Evolutionary conservation across 2,888 invertebrate species (phyloP).

Genomic region (Drosophila sordidapex): DNA sequence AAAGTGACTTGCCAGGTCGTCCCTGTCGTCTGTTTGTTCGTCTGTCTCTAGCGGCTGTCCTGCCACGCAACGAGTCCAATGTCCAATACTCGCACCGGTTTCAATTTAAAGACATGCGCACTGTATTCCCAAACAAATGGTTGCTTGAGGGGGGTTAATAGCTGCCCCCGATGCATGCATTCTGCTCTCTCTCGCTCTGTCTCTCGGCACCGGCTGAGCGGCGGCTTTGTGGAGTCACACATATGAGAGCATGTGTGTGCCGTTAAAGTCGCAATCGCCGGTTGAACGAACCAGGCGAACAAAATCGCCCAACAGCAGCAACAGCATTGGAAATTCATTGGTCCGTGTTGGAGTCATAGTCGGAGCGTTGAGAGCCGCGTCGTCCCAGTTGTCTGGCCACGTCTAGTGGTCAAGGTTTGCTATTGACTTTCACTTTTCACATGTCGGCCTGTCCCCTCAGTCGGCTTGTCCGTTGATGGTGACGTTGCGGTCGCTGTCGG

Average conservation of each 20-base stretch:
- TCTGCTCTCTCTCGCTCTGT: conserved; percentile 26
- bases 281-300: conserved; percentile 75
- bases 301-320: conserved; percentile 51
- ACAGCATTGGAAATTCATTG: conserved; percentile 73
- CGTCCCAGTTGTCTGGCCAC: conserved; percentile 56
- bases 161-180: conserved; percentile 7
- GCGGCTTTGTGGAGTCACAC: conserved; percentile 10
- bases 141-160: background rate
- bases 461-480: conserved; percentile 38
- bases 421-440: conserved; percentile 83
- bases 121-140: conserved; percentile 1
- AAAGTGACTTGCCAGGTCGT: conserved; percentile 61
- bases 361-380: conserved; percentile 11
- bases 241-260: conserved; percentile 49
- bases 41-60: conserved; percentile 37
- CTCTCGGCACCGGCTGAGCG: conserved; percentile 27
- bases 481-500: conserved; percentile 43
- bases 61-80: conserved; percentile 41
- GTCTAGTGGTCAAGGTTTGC: conserved; percentile 84
- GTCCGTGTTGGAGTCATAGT: conserved; percentile 40
- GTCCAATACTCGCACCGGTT: conserved; percentile 37
- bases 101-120: conserved; percentile 50
- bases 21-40: conserved; percentile 7
- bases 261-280: conserved; percentile 60
- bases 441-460: conserved; percentile 53